These are phyloP conservation scores for Dufourea novaeangliae DNA, from an alignment of 1,140 invertebrate species.

Conservation along the genomic window DNA sequence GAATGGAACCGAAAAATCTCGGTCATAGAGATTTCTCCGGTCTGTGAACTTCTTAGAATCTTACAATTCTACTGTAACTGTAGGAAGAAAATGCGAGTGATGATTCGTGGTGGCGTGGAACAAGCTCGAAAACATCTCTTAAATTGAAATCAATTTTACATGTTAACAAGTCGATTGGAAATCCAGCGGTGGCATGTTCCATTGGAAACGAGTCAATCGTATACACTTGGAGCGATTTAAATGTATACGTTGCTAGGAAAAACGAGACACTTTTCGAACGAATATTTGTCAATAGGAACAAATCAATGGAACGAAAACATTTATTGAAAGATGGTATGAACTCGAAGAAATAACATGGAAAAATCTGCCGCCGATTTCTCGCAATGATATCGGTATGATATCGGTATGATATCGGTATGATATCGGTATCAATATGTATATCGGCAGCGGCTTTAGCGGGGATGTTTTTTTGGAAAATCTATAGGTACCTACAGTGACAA, in stretches of 20 bases:
- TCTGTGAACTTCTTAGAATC: too few relatives aligned
- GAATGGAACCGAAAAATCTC: too few relatives aligned
- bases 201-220: slow-evolving; percentile 62
- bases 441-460: too few relatives aligned
- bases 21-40: too few relatives aligned
- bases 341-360: not conserved
- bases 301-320: slow-evolving; percentile 67
- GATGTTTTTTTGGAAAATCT: too few relatives aligned
- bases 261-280: slow-evolving; percentile 66
- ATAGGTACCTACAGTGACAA: not conserved
- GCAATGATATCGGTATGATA: not conserved
- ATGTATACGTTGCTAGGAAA: slow-evolving; percentile 65
- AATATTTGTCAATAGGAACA: slow-evolving; percentile 45
- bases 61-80: not conserved
- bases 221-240: slow-evolving; percentile 75
- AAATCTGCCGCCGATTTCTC: too few relatives aligned
- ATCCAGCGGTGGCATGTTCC: not conserved
- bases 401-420: not conserved
- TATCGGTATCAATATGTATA: not conserved
- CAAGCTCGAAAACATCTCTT: slow-evolving; percentile 44
- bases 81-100: slow-evolving; percentile 36
- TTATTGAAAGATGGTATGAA: slow-evolving; percentile 72
- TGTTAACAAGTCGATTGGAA: slow-evolving; percentile 14
- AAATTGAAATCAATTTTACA: slow-evolving; percentile 59
- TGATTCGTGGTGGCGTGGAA: slow-evolving; percentile 1